Evolutionary conservation across 2,888 invertebrate species (phyloP), one percentile per base, ranked within the genome.

Genomic region (Catocala sponsa): DNA sequence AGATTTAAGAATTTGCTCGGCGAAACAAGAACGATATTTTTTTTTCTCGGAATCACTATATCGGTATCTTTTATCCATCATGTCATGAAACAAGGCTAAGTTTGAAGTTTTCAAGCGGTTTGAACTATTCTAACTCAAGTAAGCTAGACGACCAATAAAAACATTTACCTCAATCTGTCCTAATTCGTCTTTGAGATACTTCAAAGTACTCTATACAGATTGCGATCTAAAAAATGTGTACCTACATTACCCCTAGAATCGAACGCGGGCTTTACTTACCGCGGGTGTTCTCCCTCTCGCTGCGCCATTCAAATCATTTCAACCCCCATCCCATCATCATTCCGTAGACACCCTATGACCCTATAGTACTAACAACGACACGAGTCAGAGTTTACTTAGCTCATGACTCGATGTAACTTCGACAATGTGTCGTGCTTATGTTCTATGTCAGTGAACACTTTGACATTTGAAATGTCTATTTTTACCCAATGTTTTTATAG

Each of bases 381-480:
- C 25, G 10, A 52, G 0, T 7, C 44, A 59, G 54, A 59, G 11
- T 25, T 48, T 53, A 33, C 59, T 7, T 51, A 11, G 10, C 38
- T 38, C n/a, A n/a, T 7, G 25, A 13, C 41, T 43, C 49, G 35
- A 54, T 54, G 59, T 47, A 43, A 48, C 15, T 6, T 59, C 54
- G 33, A 43, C 5, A 11, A 25, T 44, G 6, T 35, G 47, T 59
- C 47, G 7, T 38, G 4, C 53, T 50, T 43, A 10, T 13, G 2
- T 38, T 38, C 35, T 33, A 46, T 55, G 55, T 48, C 48, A 43
- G 10, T 43, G 13, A 32, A 33, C n/a, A 11, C 25, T 55, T 25
- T 73, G 74, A 64, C 77, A 76, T 69, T 74, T 65, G 1, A 44
- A 6, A n/a, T 11, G 32, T 43, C 33, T 61, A 76, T 68, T 73